Conservation (phyloP, 2,113 vertebrate species). For the Myxocyprinus asiaticus region DNA sequence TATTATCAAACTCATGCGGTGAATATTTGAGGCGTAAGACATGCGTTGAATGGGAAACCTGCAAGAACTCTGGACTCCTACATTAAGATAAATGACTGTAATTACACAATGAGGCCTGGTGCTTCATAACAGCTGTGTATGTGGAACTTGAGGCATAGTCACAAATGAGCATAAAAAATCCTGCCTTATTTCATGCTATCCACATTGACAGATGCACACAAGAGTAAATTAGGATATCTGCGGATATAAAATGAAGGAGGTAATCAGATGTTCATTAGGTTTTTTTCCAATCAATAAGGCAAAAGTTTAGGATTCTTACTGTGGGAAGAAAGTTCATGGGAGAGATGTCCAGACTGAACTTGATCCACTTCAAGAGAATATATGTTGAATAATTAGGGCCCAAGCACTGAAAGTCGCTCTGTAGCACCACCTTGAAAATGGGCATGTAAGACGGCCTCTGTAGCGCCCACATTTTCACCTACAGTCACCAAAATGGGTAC, state of each 20-base stretch:
- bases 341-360: background rate
- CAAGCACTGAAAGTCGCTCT: too few relatives aligned
- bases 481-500: too few relatives aligned
- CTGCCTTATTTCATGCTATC: slow-evolving; percentile 33
- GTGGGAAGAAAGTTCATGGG: background rate
- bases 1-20: background rate
- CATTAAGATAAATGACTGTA: slow-evolving; percentile 65
- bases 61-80: background rate
- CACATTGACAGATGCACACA: background rate
- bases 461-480: too few relatives aligned
- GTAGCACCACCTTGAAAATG: too few relatives aligned
- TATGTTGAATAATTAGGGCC: too few relatives aligned
- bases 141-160: slow-evolving; percentile 52
- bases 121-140: slow-evolving; percentile 65
- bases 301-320: background rate
- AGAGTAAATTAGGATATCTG: slow-evolving; percentile 11
- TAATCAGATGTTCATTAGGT: background rate
- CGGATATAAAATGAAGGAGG: background rate
- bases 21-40: background rate
- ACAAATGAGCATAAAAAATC: slow-evolving; percentile 68
- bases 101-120: slow-evolving; percentile 63
- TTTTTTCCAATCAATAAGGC: background rate
- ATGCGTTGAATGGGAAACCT: background rate
- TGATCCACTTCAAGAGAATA: too few relatives aligned
- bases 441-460: too few relatives aligned